These are phyloP conservation scores for Tenebrosternarchus preto DNA, from an alignment of 2,113 vertebrate genomes.

Conservation along the genomic window DNA sequence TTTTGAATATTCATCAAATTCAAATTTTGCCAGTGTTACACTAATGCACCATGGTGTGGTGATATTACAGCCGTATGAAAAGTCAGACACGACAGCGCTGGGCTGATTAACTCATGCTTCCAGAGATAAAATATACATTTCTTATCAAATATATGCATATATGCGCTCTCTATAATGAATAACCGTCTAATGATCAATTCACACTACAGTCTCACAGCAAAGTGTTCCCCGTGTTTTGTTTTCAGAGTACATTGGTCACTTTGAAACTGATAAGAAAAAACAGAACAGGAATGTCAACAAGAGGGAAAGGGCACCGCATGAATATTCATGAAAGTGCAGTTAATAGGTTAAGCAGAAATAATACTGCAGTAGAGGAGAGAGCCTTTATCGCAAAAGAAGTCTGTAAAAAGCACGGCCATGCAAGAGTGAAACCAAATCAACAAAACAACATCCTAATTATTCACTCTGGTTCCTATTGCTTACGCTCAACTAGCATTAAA, in stretches of 20 bases:
- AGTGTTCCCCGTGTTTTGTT: conserved; percentile 49
- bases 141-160: not conserved
- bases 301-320: conserved; percentile 24
- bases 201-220: not conserved
- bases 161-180: not conserved
- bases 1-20: conserved; percentile 64
- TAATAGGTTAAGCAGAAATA: conserved; percentile 38
- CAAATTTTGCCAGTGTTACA: conserved; percentile 60
- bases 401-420: conserved; percentile 53
- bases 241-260: conserved; percentile 92
- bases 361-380: conserved; percentile 49
- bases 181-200: not conserved
- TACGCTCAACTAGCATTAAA: conserved; percentile 48
- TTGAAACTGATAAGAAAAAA: conserved; percentile 65
- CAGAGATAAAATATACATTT: not conserved
- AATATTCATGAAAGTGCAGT: conserved; percentile 27
- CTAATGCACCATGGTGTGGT: conserved; percentile 67
- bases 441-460: conserved; percentile 4
- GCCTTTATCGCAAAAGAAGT: conserved; percentile 33
- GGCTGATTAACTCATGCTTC: not conserved
- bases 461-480: conserved; percentile 48
- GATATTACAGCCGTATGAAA: conserved; percentile 51
- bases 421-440: conserved; percentile 62
- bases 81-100: not conserved
- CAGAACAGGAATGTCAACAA: conserved; percentile 3